Evolutionary conservation across 2,113 vertebrate genomes (phyloP), one percentile per base, ranked within the genome.

Genomic region (Sakesphorus luctuosus): DNA sequence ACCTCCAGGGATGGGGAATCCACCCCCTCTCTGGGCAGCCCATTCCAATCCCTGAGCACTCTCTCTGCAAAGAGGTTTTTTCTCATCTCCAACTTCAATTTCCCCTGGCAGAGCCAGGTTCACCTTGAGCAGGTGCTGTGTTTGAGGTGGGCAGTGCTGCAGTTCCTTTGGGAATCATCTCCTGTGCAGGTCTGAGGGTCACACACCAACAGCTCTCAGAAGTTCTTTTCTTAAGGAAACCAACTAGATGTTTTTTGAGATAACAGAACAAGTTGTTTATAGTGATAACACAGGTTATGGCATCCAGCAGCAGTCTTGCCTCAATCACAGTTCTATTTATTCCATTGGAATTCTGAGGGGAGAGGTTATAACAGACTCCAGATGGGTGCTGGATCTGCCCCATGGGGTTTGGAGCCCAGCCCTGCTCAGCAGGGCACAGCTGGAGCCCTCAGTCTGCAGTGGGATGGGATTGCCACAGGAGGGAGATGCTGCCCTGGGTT

Each of bases 401-500:
- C 4, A 26, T 47, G 58, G 53, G 9, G 5, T 61, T 10, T 35
- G 36, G 58, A 67, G 8, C 8, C 36, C 44, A 7, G 33, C 36
- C 46, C 18, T 58, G 38, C 11, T 49, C 10, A 11, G 50, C 21
- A 17, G 44, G 6, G 69, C 43, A 18, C 58, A 52, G 9, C 49
- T 24, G 61, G 28, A 50, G 33, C 47, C 1, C 11, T 46, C 28
- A 18, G 2, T 36, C 40, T 95, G 96, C 73, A 91, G 0, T 65
- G 47, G 73, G 50, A 5, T 36, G 58, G 66, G 47, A 25, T 36
- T 84, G 33, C 89, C 95, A 87, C 91, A 66, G 84, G 95, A 96
- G 95, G 96, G 96, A 93, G 92, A 21, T 88, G 90, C 95, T 11
- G 88, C 52, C 89, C 82, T 82, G 87, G 18, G 3, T 33, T 90